A percentile compares a stretch with the other conserved stretches of the same genome.
Evolutionary conservation across 2,888 invertebrate genomes (phyloP).

Genomic region (Drosophila prostipennis): DNA sequence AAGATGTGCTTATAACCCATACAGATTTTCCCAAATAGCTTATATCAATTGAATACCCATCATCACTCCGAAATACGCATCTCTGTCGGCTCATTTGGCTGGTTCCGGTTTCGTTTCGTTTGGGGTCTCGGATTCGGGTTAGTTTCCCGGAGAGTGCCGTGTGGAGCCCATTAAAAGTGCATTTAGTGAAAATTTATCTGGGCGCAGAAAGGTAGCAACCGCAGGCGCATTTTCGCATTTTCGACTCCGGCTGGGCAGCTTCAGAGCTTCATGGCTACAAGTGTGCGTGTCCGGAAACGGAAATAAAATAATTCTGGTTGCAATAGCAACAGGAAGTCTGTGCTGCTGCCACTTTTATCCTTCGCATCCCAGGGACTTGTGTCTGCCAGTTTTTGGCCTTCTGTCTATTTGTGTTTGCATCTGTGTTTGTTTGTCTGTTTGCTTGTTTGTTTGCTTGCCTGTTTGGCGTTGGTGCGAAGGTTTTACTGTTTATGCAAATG

Average conservation of each 20-base stretch:
- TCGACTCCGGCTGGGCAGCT: conserved; percentile 39
- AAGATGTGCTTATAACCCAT: no score
- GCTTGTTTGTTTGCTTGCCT: conserved; percentile 42
- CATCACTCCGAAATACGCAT: background rate
- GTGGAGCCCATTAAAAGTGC: conserved; percentile 75
- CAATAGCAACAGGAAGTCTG: conserved; percentile 48
- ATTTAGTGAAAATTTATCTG: conserved; percentile 75
- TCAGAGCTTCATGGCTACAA: conserved; percentile 31
- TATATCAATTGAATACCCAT: background rate
- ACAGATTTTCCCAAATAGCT: background rate
- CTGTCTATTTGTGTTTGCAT: conserved; percentile 31
- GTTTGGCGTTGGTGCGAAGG: conserved; percentile 43
- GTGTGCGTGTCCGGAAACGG: conserved; percentile 74
- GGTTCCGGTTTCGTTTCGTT: conserved; percentile 24
- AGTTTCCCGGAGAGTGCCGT: conserved; percentile 40
- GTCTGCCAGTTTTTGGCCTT: conserved; percentile 15
- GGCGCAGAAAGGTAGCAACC: conserved; percentile 67
- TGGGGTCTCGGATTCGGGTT: conserved; percentile 21
- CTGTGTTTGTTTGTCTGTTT: conserved; percentile 9
- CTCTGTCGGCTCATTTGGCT: conserved; percentile 36
- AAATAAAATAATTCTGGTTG: conserved; percentile 76
- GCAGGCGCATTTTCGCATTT: conserved; percentile 71
- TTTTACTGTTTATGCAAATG: conserved; percentile 75
- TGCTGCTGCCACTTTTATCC: conserved; percentile 17
- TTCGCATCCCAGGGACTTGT: conserved; percentile 10